Evolutionary conservation across 2,113 vertebrate species (phyloP).

Genomic region (Serinus canaria): DNA sequence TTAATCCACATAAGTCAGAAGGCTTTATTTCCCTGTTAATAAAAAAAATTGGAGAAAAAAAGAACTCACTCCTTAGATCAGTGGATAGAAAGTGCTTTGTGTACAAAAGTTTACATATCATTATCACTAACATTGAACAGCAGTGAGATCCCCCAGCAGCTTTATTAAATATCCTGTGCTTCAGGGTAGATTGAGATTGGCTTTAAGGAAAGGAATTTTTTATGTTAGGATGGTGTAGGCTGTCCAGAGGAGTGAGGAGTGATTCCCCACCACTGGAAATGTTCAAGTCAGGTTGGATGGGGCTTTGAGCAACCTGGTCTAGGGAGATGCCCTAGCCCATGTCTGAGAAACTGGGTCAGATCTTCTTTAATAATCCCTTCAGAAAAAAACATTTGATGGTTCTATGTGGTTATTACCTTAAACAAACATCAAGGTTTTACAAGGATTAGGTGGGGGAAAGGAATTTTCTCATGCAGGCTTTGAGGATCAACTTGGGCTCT

Average conservation of each 20-base stretch:
- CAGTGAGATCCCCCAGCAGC: neutral
- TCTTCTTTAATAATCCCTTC: neutral
- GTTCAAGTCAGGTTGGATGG: neutral
- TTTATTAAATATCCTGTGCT: neutral
- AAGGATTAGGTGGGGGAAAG: neutral
- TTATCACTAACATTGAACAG: neutral
- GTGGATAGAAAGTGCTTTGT: neutral
- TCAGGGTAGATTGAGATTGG: neutral
- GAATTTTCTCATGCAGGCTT: neutral
- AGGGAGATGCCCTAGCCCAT: neutral
- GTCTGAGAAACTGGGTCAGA: fast-evolving
- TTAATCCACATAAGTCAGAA: neutral
- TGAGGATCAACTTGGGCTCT: neutral
- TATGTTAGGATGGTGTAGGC: fast-evolving
- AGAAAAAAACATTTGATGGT: neutral
- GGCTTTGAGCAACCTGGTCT: neutral
- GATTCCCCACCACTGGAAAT: fast-evolving
- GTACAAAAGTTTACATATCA: neutral
- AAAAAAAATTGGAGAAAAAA: neutral
- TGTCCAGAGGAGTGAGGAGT: neutral
- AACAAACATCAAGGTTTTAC: neutral
- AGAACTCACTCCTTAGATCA: neutral
- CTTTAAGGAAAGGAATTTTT: neutral
- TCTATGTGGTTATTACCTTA: neutral
- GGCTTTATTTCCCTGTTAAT: neutral